Evolutionary conservation across 2,888 invertebrate genomes (phyloP).

Genomic region (Osedax fenrisi): DNA sequence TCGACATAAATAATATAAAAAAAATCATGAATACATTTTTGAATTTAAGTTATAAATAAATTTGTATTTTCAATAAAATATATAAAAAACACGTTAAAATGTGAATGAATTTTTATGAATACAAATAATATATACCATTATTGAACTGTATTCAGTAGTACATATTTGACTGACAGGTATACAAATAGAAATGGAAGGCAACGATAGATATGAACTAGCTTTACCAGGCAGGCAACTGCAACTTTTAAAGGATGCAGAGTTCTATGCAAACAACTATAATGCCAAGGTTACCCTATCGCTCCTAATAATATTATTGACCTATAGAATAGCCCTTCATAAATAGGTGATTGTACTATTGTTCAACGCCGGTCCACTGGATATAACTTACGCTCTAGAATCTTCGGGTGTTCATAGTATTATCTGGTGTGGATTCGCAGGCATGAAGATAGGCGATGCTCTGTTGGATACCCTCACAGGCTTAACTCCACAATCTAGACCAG

Average conservation of each 20-base stretch:
- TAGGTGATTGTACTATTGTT: constrained; percentile 41
- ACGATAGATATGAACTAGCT: constrained; percentile 28
- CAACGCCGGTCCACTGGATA: constrained; percentile 44
- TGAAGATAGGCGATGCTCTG: constrained; percentile 43
- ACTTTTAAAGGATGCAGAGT: constrained; percentile 34
- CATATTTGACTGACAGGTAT: neutral
- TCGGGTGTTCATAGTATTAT: constrained; percentile 39
- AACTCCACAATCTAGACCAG: constrained; percentile 39
- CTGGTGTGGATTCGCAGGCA: constrained; percentile 45
- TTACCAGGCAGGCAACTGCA: constrained; percentile 34
- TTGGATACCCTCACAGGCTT: constrained; percentile 37
- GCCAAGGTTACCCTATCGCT: too few species aligned
- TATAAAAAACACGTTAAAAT: too few species aligned
- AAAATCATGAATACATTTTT: too few species aligned
- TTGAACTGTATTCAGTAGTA: too few species aligned
- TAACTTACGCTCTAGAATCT: constrained; percentile 39
- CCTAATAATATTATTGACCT: too few species aligned
- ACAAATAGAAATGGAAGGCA: constrained; percentile 12
- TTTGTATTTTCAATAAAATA: too few species aligned
- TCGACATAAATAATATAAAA: too few species aligned
- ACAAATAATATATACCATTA: too few species aligned
- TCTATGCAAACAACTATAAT: constrained; percentile 23
- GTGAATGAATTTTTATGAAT: too few species aligned
- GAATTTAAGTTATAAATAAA: too few species aligned
- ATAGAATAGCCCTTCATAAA: neutral